Conservation (phyloP, 2,113 vertebrate species). For the Papio anubis region DNA sequence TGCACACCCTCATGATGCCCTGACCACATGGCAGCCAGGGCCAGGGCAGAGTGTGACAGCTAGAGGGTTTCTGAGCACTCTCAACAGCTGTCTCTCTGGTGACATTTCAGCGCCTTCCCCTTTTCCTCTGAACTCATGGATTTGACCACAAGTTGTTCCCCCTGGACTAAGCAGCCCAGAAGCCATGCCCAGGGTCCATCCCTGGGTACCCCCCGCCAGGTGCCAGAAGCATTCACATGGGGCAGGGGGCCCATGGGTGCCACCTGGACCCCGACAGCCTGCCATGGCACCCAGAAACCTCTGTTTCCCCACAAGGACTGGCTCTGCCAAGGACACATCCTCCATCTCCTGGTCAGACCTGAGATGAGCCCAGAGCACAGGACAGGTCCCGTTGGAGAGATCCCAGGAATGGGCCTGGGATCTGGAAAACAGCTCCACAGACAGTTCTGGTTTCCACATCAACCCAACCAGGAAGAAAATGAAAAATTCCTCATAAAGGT, state of each 20-base stretch:
- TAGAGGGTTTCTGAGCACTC: background rate
- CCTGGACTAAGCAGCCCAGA: background rate
- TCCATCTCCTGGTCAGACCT: background rate
- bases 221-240: background rate
- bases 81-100: background rate
- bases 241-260: background rate
- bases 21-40: too few species aligned
- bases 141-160: background rate
- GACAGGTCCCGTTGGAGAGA: rapidly evolving
- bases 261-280: background rate
- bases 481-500: background rate
- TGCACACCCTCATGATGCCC: background rate
- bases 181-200: background rate
- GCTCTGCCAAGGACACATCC: background rate
- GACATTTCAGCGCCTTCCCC: background rate
- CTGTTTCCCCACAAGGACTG: background rate
- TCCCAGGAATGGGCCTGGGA: background rate
- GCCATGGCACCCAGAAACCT: background rate
- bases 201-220: background rate
- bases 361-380: rapidly evolving
- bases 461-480: slow-evolving; percentile 47
- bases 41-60: background rate
- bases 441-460: background rate
- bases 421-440: background rate
- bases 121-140: background rate